Percentiles rank a stretch among this genome's conserved stretches.
These are phyloP conservation scores for Diorhabda carinulata DNA, from an alignment of 1,140 invertebrate species.

Conservation along the genomic window DNA sequence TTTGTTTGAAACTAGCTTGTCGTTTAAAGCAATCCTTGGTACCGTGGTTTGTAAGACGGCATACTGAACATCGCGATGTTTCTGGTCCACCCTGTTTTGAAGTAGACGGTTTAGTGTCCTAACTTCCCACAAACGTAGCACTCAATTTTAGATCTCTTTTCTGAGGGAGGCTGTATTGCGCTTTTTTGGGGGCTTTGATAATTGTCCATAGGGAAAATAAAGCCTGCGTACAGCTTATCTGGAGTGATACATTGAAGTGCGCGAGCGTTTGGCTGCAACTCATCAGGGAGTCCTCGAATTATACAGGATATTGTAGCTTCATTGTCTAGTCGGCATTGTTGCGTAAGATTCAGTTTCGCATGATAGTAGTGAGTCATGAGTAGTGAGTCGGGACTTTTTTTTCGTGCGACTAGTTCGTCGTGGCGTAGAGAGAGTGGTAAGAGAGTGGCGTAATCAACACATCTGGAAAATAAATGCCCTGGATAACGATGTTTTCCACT, in stretches of 20 bases:
- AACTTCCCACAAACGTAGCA: constrained; percentile 12
- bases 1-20: too few species aligned
- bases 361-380: too few species aligned
- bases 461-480: too few species aligned
- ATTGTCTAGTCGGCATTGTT: too few species aligned
- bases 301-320: constrained; percentile 1
- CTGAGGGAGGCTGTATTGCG: not conserved
- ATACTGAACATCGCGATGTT: constrained; percentile 5
- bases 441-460: too few species aligned
- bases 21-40: too few species aligned
- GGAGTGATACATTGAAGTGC: constrained; percentile 1
- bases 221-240: constrained; percentile 7
- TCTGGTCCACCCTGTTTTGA: constrained; percentile 6
- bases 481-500: too few species aligned
- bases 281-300: not conserved
- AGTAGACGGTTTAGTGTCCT: constrained; percentile 14
- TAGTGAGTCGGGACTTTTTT: too few species aligned
- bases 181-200: constrained; percentile 17
- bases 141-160: constrained; percentile 9
- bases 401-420: too few species aligned
- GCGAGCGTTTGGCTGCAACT: constrained; percentile 5
- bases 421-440: too few species aligned
- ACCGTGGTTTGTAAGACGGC: too few species aligned
- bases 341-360: too few species aligned
- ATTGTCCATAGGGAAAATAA: constrained; percentile 19